Base-by-base conservation (phyloP, 2,888 invertebrate genomes). In the Hirtodrosophila alboralis region DNA sequence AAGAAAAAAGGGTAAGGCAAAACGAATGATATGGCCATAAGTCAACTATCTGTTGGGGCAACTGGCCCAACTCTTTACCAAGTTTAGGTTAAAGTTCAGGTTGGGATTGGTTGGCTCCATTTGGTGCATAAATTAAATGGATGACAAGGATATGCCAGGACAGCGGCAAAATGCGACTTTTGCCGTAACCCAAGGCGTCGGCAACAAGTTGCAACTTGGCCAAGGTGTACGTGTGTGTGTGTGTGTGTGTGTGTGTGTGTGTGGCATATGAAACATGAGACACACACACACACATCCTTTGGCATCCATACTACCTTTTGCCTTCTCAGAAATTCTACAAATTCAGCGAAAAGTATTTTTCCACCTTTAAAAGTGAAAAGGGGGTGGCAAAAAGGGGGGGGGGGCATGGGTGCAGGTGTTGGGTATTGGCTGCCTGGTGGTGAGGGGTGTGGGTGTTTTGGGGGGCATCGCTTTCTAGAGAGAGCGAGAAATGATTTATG, bases 331-430 rank as follows among this genome's bases (percentile, higher is more conserved):
- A 84, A 65, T 81, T 86, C 75, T 86, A 81, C 81, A 76, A 84
- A 81, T 86, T 81, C 81, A 81, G 81, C 81, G 86, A 84, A 81
- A 81, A 81, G 76, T 81, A 84, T 86, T 79, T 77, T 81, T 81
- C 62, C 83, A 84, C 81, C 81, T 81, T 84, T 75, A 80, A 86
- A 81, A 69, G 36, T 51, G 74, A 33, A 34, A 48, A 36, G 37
- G 23, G 44, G 28, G 36, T 13, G 10, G 27, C 26, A 44, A 21
- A 18, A 1, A 18, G 9, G 10, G 16, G 12, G 1, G 7, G 8
- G n/a, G 13, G 27, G 12, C 14, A 9, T 13, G 12, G 18, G 37
- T n/a, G n/a, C n/a, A n/a, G n/a, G n/a, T n/a, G 2, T 9, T 7
- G 23, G 7, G 2, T 7, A 4, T 18, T 18, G 18, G 3, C 8